Evolutionary conservation across 2,888 invertebrate species (phyloP).

Genomic region (Eupsilia transversa): DNA sequence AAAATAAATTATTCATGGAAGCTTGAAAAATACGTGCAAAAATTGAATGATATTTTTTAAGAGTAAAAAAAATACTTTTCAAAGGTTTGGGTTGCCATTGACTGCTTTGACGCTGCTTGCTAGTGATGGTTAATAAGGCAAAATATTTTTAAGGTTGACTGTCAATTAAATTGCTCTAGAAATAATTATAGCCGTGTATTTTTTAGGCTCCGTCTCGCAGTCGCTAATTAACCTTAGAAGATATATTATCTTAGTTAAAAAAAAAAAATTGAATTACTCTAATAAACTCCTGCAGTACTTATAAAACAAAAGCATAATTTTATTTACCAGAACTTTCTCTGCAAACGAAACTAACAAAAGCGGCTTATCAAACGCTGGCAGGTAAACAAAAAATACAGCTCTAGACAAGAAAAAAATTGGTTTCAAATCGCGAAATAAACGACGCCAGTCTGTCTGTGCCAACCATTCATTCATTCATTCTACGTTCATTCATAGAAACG

Average conservation of each 20-base stretch:
- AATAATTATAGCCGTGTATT: not conserved
- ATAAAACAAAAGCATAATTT: not conserved
- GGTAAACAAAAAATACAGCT: constrained; percentile 57
- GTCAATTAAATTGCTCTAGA: not conserved
- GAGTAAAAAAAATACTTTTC: not conserved
- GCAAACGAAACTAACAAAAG: constrained; percentile 31
- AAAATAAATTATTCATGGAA: no score
- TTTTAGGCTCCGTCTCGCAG: not conserved
- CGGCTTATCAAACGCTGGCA: constrained; percentile 43
- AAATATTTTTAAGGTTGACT: not conserved
- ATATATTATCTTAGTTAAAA: not conserved
- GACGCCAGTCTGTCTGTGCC: constrained; percentile 77
- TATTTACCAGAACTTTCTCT: constrained; percentile 45
- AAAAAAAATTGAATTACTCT: not conserved
- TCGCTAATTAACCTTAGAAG: not conserved
- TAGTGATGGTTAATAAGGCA: not conserved
- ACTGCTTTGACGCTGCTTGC: not conserved
- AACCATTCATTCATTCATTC: constrained; percentile 71
- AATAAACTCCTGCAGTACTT: not conserved
- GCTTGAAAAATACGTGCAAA: not conserved
- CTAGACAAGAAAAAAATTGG: constrained; percentile 63
- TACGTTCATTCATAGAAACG: constrained; percentile 69
- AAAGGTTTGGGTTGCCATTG: not conserved
- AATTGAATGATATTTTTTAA: not conserved
- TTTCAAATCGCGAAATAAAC: constrained; percentile 75